Evolutionary conservation across 2,113 vertebrate genomes (phyloP).

Genomic region (Alligator mississippiensis): DNA sequence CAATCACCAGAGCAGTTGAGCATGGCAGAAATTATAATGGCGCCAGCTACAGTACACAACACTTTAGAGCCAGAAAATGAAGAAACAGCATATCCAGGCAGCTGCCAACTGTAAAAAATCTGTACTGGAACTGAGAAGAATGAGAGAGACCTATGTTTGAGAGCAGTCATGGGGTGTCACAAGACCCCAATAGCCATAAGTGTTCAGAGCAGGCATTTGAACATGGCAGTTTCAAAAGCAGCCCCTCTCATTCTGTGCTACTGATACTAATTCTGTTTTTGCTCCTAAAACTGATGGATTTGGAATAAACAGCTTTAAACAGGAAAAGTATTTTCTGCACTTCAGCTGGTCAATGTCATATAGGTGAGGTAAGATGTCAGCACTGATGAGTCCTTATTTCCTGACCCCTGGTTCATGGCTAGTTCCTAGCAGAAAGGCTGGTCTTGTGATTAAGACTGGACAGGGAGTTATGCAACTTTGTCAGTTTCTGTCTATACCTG

Average conservation of each 20-base stretch:
- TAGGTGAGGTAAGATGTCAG: rapidly evolving
- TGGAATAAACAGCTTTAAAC: neutral
- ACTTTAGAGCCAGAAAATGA: neutral
- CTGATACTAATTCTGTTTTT: neutral
- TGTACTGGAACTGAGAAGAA: neutral
- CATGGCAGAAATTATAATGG: neutral
- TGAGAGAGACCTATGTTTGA: neutral
- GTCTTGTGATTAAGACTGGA: neutral
- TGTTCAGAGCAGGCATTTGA: neutral
- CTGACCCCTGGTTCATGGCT: neutral
- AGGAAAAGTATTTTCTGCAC: constrained; percentile 2
- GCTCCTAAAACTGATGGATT: neutral
- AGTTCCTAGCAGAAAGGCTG: neutral
- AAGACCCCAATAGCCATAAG: neutral
- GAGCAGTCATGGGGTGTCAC: neutral
- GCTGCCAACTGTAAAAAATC: neutral
- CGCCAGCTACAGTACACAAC: rapidly evolving
- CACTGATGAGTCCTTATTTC: neutral
- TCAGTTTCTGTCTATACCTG: neutral
- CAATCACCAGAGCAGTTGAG: neutral
- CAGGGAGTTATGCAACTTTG: neutral
- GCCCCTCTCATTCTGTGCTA: neutral
- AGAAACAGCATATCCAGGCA: rapidly evolving
- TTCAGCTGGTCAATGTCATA: neutral
- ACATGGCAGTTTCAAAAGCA: neutral